Percentiles rank a stretch among this genome's conserved stretches.
Conservation (phyloP, 2,888 invertebrate species). For the Acleris cristana region DNA sequence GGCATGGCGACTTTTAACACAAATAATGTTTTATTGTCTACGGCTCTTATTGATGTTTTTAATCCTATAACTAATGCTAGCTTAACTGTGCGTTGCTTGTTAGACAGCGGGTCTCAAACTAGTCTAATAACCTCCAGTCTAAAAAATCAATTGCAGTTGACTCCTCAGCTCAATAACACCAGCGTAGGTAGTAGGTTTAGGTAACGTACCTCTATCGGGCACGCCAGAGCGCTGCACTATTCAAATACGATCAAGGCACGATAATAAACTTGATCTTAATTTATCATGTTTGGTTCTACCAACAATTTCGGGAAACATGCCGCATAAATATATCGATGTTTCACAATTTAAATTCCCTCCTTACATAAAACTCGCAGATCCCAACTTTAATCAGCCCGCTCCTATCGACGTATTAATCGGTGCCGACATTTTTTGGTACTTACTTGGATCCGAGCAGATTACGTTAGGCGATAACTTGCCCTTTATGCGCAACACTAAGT, state of each 20-base stretch:
- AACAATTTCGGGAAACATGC: conserved; percentile 19
- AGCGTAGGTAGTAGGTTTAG: conserved; percentile 30
- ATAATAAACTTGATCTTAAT: neutral
- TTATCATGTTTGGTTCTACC: conserved; percentile 16
- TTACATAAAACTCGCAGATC: conserved; percentile 33
- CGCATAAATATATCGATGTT: conserved; percentile 10
- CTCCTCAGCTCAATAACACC: conserved; percentile 10
- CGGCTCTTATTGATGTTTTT: conserved; percentile 14
- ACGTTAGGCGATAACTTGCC: conserved; percentile 31
- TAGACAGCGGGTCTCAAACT: conserved; percentile 29
- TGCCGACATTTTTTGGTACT: conserved; percentile 39
- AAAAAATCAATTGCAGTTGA: conserved; percentile 14
- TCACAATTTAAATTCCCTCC: neutral
- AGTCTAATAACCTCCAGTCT: conserved; percentile 24
- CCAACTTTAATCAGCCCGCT: conserved; percentile 36
- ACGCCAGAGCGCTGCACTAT: neutral
- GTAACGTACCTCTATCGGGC: conserved; percentile 17
- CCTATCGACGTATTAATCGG: conserved; percentile 37
- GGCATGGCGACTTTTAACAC: neutral
- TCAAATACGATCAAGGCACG: neutral
- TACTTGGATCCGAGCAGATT: conserved; percentile 30
- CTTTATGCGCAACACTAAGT: conserved; percentile 32
- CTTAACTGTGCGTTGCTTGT: conserved; percentile 7
- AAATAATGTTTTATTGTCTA: conserved; percentile 19
- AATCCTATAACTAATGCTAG: conserved; percentile 12